Conservation (phyloP, 1,140 invertebrate genomes). For the Ostrea denselamellosa region DNA sequence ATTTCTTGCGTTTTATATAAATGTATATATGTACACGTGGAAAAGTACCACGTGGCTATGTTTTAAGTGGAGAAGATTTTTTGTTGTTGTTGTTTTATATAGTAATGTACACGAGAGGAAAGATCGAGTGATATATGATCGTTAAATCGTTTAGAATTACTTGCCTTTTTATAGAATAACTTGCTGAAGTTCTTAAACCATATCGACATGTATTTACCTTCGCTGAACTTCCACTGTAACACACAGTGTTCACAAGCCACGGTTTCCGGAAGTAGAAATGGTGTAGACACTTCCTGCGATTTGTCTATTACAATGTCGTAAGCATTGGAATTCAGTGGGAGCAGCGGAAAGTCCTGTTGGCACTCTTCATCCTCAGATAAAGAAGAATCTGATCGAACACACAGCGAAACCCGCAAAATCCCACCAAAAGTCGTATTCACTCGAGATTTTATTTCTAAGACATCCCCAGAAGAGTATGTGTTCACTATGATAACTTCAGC, state of each 20-base stretch:
- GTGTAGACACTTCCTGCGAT: background rate
- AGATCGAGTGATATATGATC: too few species aligned
- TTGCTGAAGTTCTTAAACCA: too few species aligned
- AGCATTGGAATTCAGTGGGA: background rate
- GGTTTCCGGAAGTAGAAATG: background rate
- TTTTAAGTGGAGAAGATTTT: too few species aligned
- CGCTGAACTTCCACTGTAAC: background rate
- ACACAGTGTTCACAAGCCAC: constrained; percentile 11
- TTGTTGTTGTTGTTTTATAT: too few species aligned
- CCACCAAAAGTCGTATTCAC: background rate
- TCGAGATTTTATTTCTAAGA: constrained; percentile 14
- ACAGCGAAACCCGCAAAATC: constrained; percentile 11
- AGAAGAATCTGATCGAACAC: constrained; percentile 2
- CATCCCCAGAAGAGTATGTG: background rate
- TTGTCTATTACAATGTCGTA: background rate
- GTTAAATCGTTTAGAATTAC: too few species aligned
- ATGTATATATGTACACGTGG: too few species aligned
- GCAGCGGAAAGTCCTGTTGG: background rate
- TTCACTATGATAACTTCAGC: background rate
- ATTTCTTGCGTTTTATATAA: too few species aligned
- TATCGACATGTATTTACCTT: background rate
- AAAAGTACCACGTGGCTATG: too few species aligned
- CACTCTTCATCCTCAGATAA: background rate
- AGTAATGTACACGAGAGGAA: background rate
- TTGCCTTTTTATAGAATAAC: too few species aligned